These are phyloP conservation scores for Grammomys dolichurus DNA, from an alignment of 2,113 vertebrate genomes.

Conservation along the genomic window DNA sequence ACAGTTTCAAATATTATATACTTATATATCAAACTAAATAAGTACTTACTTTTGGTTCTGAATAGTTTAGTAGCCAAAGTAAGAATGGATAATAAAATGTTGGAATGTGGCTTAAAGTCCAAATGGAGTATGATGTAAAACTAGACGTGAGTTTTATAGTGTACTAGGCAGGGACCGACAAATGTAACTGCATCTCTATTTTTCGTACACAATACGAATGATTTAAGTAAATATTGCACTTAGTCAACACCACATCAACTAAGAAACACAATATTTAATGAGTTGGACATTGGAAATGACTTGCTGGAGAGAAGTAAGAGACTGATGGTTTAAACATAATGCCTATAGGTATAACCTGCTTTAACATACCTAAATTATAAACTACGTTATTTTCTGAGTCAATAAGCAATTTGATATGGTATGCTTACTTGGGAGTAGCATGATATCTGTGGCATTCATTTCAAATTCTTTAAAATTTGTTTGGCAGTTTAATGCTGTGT, in stretches of 20 bases:
- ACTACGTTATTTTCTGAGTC: not conserved
- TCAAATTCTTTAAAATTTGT: not conserved
- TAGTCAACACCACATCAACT: not conserved
- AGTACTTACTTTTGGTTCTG: rapidly evolving
- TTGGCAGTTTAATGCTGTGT: not conserved
- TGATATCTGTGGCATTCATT: not conserved
- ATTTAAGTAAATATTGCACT: not conserved
- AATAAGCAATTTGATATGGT: not conserved
- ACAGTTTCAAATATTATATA: not conserved
- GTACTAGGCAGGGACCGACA: not conserved
- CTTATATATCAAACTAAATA: not conserved
- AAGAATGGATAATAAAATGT: not conserved
- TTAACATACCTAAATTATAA: not conserved
- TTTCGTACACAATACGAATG: not conserved
- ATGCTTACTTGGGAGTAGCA: not conserved
- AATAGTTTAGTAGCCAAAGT: not conserved
- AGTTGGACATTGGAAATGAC: not conserved
- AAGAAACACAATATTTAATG: not conserved
- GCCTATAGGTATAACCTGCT: not conserved
- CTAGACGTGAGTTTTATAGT: not conserved
- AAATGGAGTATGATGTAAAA: not conserved
- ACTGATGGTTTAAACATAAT: not conserved
- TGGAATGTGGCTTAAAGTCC: no score
- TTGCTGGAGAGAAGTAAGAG: not conserved
- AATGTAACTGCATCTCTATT: not conserved